Evolutionary conservation across 2,888 invertebrate species (phyloP).

Genomic region (Exephanes ischioxanthus): DNA sequence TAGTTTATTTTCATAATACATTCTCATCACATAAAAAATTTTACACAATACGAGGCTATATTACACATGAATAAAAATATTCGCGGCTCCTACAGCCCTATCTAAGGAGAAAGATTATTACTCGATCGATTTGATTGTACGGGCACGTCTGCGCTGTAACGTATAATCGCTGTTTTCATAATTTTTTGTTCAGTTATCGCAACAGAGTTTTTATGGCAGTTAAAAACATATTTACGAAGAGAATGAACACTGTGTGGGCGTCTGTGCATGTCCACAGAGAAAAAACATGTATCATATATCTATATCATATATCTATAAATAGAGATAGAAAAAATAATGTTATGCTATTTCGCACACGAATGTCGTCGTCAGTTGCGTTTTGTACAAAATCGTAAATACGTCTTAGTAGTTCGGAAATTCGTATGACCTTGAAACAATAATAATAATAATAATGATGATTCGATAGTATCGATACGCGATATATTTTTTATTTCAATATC

Average conservation of each 20-base stretch:
- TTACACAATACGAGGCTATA: constrained; percentile 36
- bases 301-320: constrained; percentile 29
- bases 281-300: constrained; percentile 1
- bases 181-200: constrained; percentile 26
- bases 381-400: constrained; percentile 24
- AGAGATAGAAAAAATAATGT: not conserved
- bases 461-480: not conserved
- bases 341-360: constrained; percentile 47
- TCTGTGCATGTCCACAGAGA: not conserved
- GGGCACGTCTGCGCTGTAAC: constrained; percentile 2
- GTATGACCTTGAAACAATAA: constrained; percentile 28
- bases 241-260: constrained; percentile 30
- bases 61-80: constrained; percentile 27
- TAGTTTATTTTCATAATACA: constrained; percentile 18
- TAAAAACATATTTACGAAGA: constrained; percentile 45
- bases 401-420: constrained; percentile 30
- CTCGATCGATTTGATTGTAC: constrained; percentile 14
- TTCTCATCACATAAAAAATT: constrained; percentile 21
- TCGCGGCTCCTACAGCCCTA: constrained; percentile 7
- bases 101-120: not conserved
- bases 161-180: constrained; percentile 2
- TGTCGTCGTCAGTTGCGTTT: constrained; percentile 38
- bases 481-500: constrained; percentile 46
- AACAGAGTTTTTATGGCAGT: constrained; percentile 62
- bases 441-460: constrained; percentile 28